phyloP scores from a whole-genome alignment of 1,140 invertebrate species.

The Oscheius sp. region DNA sequence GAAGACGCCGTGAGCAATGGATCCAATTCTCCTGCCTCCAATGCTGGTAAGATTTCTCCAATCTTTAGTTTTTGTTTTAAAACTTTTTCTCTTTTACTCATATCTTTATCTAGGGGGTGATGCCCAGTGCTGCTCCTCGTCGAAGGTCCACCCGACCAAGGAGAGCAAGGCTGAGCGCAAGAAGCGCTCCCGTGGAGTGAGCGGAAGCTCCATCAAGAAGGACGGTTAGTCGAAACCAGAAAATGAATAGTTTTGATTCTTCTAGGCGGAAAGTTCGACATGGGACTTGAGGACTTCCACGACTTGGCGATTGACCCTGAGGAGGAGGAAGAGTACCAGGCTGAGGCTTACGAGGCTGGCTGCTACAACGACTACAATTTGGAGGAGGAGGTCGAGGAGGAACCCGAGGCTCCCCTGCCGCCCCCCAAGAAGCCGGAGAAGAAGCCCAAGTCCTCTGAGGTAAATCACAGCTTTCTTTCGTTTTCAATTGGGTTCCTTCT shows the following conservation, averaged over 20 bases:
- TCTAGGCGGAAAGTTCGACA: neutral
- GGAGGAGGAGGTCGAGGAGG: neutral
- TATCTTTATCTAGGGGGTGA: too few species aligned
- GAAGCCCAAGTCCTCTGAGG: neutral
- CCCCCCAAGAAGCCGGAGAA: neutral
- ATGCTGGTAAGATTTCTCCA: too few species aligned
- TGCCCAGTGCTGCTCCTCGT: neutral
- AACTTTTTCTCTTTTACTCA: too few species aligned
- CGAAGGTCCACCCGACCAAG: neutral
- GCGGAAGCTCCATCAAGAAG: conserved; percentile 20
- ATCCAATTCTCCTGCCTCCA: too few species aligned
- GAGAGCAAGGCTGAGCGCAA: conserved; percentile 7
- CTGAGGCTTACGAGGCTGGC: neutral
- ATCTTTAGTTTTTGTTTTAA: too few species aligned
- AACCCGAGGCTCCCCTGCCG: neutral
- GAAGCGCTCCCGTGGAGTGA: conserved; percentile 14
- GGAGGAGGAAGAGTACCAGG: neutral
- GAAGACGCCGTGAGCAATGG: too few species aligned
- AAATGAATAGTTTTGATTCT: neutral
- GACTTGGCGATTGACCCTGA: neutral
- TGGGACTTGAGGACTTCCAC: neutral
- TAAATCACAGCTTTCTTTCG: neutral
- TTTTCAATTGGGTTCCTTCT: too few species aligned
- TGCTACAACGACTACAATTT: neutral
- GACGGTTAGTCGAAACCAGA: conserved; percentile 4